Percentiles rank a stretch among this genome's conserved stretches.
Conservation (phyloP, 2,888 invertebrate species). For the Camptogramma bilineatum region DNA sequence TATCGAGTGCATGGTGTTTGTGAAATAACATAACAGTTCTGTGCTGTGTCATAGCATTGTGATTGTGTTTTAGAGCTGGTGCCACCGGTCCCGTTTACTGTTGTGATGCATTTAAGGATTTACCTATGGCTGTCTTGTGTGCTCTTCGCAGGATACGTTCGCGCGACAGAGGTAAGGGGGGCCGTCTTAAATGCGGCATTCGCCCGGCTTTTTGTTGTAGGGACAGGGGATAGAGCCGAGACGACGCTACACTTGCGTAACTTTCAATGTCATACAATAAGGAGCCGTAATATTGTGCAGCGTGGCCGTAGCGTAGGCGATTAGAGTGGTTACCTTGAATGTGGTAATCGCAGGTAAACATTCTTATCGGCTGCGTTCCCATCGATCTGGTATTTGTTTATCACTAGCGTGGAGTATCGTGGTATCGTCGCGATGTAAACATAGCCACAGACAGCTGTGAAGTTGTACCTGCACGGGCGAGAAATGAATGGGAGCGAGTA, state of each 20-base stretch:
- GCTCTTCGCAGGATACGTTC: slow-evolving; percentile 90
- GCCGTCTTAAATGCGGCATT: slow-evolving; percentile 80
- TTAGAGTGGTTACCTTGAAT: slow-evolving; percentile 71
- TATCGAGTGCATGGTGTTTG: slow-evolving; percentile 80
- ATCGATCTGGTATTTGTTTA: slow-evolving; percentile 69
- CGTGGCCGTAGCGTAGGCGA: slow-evolving; percentile 43
- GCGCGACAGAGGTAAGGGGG: slow-evolving; percentile 90
- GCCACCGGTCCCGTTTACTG: slow-evolving; percentile 75
- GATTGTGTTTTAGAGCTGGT: slow-evolving; percentile 74
- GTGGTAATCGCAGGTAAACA: slow-evolving; percentile 78
- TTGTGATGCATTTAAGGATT: slow-evolving; percentile 92
- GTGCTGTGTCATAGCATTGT: slow-evolving; percentile 78
- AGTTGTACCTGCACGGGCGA: slow-evolving; percentile 48
- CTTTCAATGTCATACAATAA: slow-evolving; percentile 76
- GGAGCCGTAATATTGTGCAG: slow-evolving; percentile 43
- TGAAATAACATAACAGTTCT: slow-evolving; percentile 82
- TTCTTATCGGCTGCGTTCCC: slow-evolving; percentile 68
- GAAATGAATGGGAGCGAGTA: slow-evolving; percentile 68
- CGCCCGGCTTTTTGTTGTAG: slow-evolving; percentile 76
- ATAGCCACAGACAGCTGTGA: slow-evolving; percentile 31
- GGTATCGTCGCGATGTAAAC: slow-evolving; percentile 57
- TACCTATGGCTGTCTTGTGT: slow-evolving; percentile 89
- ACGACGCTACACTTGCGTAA: slow-evolving; percentile 73
- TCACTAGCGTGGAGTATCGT: slow-evolving; percentile 52
- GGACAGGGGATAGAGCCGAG: slow-evolving; percentile 52